Base-by-base conservation (phyloP, 2,797 vertebrate genomes). In the Scarus forsteni region DNA sequence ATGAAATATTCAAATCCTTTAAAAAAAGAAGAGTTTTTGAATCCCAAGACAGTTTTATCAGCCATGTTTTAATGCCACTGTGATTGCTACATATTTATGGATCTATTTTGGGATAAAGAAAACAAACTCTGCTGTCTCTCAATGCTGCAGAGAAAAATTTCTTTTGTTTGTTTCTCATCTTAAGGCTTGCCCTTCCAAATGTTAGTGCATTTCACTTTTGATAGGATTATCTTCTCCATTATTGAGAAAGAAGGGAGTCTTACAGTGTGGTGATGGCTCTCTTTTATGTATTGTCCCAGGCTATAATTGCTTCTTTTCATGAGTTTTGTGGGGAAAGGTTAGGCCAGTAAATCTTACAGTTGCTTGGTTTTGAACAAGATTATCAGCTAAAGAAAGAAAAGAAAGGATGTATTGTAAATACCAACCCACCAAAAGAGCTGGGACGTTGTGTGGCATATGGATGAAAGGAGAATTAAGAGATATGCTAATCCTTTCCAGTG, bases 271-370 rank as follows among this genome's bases (percentile, higher is more conserved):
- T 52, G 61, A 79, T 79, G 81, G 75, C 76, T 90, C 69, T 90
- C 80, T 89, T 88, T 93, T 86, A 88, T 91, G 83, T 70, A 83
- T 90, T 89, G 84, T 90, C 85, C 85, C 84, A 89, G 88, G 89
- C 88, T 93, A 91, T 94, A 94, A 94, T 93, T 92, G 89, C 86
- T 92, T 93, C 86, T 85, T 88, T 91, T 93, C 85, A 86, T 88
- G 80, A 75, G 66, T 88, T 40, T 84, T 66, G 70, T 72, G 67
- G 51, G 54, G 61, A 85, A 89, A 88, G 83, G 85, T 84, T 87
- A 85, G 78, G 75, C 53, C 59, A 51, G 53, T 88, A 85, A 88
- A 88, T 84, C 73, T 79, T 82, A 86, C 61, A 77, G 80, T 82
- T 70, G 62, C 72, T 70, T 3, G 50, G 56, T 66, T 75, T 40